phyloP scores from a whole-genome alignment of 2,797 vertebrate genomes.

The Pangasius krempfi region DNA sequence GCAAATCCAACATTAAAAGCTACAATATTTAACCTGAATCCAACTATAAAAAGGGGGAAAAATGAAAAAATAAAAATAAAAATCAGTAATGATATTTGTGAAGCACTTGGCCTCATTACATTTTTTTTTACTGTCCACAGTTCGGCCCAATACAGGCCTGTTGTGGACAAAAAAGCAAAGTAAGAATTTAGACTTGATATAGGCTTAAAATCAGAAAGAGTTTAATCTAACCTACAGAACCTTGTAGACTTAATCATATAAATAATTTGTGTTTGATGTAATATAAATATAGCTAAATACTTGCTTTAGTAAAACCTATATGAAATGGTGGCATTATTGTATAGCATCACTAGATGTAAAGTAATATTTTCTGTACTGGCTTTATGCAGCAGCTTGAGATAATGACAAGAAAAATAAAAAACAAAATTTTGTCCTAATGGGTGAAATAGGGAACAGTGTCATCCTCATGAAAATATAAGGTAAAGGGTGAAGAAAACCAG shows the following conservation, averaged over 20 bases:
- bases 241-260: no score
- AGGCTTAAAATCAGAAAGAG: not conserved
- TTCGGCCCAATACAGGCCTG: not conserved
- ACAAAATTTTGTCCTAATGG: not conserved
- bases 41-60: not conserved
- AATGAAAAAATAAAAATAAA: no score
- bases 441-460: not conserved
- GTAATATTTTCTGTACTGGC: not conserved
- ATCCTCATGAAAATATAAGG: not conserved
- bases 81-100: not conserved
- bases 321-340: slow-evolving; percentile 1
- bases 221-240: not conserved
- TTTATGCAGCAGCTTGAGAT: slow-evolving; percentile 1
- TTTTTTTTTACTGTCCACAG: not conserved
- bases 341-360: not conserved
- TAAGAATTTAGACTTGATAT: not conserved
- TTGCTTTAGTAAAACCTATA: not conserved
- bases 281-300: not conserved
- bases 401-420: slow-evolving; percentile 27
- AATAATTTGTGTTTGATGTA: not conserved
- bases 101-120: not conserved
- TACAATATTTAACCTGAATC: not conserved
- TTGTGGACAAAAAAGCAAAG: not conserved
- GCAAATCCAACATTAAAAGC: not conserved
- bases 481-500: not conserved